These are phyloP conservation scores for Melierax canorus DNA, from an alignment of 2,113 vertebrate genomes.

Conservation along the genomic window DNA sequence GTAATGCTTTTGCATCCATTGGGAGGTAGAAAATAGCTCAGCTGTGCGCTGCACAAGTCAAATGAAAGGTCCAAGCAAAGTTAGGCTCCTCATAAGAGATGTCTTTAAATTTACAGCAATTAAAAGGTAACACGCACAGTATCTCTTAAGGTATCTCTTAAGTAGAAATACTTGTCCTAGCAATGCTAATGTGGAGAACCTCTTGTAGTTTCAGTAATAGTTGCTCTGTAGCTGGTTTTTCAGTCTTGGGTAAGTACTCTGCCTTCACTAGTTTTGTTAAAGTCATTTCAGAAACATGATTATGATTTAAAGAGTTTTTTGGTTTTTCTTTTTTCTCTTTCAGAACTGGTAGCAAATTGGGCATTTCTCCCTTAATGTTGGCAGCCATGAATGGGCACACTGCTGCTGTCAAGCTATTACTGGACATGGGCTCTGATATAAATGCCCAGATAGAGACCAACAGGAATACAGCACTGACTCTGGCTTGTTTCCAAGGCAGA, in stretches of 20 bases:
- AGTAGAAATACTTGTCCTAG: neutral
- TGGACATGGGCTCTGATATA: conserved; percentile 99
- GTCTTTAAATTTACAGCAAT: neutral
- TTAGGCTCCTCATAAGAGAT: accelerated
- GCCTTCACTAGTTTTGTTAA: neutral
- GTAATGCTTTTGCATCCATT: neutral
- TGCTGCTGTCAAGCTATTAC: conserved; percentile 92
- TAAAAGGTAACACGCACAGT: accelerated
- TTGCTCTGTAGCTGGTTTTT: neutral
- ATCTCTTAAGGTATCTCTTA: neutral
- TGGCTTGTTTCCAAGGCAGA: conserved; percentile 97
- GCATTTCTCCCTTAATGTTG: conserved; percentile 98
- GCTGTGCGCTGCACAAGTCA: neutral
- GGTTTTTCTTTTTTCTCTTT: neutral
- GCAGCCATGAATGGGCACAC: conserved; percentile 99
- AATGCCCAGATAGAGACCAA: conserved; percentile 99
- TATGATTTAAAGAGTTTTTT: neutral
- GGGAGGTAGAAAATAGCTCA: neutral
- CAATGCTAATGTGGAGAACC: accelerated
- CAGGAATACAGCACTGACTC: conserved; percentile 94
- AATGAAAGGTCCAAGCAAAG: neutral
- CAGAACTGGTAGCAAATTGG: conserved; percentile 98
- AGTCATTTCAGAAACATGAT: neutral
- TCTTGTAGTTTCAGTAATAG: neutral
- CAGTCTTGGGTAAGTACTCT: neutral